Percentiles rank a stretch among this genome's conserved stretches.
These are phyloP conservation scores for Sciurus vulgaris DNA, from an alignment of 2,797 vertebrate genomes.

Conservation along the genomic window DNA sequence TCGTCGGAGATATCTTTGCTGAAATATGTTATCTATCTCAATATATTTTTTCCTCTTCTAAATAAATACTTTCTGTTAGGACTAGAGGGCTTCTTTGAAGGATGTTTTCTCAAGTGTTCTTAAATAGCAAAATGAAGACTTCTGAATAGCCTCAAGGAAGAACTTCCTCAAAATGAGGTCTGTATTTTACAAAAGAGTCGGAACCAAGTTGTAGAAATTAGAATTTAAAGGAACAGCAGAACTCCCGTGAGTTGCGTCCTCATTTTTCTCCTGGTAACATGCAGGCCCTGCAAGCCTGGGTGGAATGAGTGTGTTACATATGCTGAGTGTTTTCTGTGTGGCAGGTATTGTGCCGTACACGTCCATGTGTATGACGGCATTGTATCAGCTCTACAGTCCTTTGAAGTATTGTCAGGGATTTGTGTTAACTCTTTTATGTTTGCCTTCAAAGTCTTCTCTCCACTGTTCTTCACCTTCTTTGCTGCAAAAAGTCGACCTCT, in stretches of 20 bases:
- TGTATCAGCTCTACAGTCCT: neutral
- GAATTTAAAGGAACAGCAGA: neutral
- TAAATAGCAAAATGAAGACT: neutral
- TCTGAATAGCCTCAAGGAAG: neutral
- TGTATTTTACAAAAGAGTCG: neutral
- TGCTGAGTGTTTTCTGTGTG: neutral
- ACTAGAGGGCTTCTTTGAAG: neutral
- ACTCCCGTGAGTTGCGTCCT: neutral
- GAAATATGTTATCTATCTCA: neutral
- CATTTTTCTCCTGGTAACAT: neutral
- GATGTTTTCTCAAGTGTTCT: neutral
- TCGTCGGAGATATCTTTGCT: neutral
- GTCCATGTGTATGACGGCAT: neutral
- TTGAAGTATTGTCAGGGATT: neutral
- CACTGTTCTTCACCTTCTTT: neutral
- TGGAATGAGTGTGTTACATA: neutral
- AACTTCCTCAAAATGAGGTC: neutral
- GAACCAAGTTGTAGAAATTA: neutral
- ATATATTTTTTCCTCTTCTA: neutral
- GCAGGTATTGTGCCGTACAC: neutral
- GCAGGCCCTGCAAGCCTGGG: neutral
- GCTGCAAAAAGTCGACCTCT: neutral
- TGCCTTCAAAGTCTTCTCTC: neutral
- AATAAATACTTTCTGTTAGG: slow-evolving; percentile 2
- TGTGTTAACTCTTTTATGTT: neutral